Conservation (phyloP, 2,797 vertebrate genomes). For the Cryptoblepharus egeriae region DNA sequence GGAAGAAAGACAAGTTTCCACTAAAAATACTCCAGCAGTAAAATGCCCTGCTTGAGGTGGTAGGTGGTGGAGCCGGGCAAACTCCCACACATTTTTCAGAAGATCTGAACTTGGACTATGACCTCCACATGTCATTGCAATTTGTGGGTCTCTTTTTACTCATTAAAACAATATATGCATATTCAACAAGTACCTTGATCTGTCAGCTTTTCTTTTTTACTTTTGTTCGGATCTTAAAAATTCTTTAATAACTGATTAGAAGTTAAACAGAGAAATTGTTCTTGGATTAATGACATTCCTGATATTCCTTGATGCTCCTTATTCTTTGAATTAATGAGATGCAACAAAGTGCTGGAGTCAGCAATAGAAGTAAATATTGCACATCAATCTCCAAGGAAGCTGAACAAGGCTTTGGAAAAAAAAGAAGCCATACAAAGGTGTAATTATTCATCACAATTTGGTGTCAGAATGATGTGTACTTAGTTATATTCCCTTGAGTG, state of each 20-base stretch:
- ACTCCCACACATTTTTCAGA: background rate
- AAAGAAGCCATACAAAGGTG: constrained; percentile 18
- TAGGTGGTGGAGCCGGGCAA: background rate
- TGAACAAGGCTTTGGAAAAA: constrained; percentile 57
- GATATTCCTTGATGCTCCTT: constrained; percentile 57
- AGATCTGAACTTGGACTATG: background rate
- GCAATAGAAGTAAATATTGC: constrained; percentile 66
- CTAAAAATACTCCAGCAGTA: background rate
- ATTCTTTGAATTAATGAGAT: constrained; percentile 65
- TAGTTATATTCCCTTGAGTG: background rate
- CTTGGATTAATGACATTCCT: constrained; percentile 61
- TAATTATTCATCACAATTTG: constrained; percentile 25
- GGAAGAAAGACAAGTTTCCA: background rate
- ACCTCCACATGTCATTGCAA: background rate
- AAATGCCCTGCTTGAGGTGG: background rate
- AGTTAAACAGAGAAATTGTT: constrained; percentile 57
- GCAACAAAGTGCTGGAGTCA: constrained; percentile 58
- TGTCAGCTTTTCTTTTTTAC: constrained; percentile 42
- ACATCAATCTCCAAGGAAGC: constrained; percentile 53
- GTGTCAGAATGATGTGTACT: background rate
- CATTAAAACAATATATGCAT: background rate
- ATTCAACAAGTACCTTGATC: background rate
- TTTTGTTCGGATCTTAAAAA: constrained; percentile 44
- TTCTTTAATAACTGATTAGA: constrained; percentile 57
- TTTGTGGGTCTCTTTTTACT: background rate